Conservation (phyloP, 2,888 invertebrate species). For the Pomacea canaliculata region DNA sequence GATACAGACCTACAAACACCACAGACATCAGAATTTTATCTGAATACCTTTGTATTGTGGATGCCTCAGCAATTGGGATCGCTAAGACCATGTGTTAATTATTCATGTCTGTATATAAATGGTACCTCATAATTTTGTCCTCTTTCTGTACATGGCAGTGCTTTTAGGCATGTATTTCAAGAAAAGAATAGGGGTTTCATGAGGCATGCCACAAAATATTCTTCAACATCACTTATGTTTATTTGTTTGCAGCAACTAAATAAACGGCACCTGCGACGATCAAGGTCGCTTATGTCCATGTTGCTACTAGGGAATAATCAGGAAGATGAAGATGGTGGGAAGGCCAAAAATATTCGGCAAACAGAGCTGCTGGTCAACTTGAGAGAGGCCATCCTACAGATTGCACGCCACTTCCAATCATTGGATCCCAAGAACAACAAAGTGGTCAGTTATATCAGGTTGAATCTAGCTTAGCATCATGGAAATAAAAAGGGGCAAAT, state of each 20-base stretch:
- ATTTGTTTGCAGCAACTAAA: conserved; percentile 69
- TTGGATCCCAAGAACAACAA: conserved; percentile 85
- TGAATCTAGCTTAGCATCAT: background rate
- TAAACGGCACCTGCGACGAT: conserved; percentile 89
- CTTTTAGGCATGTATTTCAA: no score
- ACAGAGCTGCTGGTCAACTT: conserved; percentile 98
- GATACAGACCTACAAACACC: no score
- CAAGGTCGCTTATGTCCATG: conserved; percentile 89
- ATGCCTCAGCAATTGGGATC: no score
- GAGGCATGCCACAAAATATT: no score
- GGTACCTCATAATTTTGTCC: no score
- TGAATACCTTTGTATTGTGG: no score
- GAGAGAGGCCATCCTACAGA: conserved; percentile 93
- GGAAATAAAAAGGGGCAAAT: background rate
- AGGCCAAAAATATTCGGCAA: conserved; percentile 96
- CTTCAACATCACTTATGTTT: no score
- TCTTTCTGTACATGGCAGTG: no score
- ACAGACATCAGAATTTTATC: no score
- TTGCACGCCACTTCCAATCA: conserved; percentile 93
- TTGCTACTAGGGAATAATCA: conserved; percentile 74
- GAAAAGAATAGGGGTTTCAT: no score
- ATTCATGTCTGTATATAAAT: no score
- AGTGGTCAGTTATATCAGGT: conserved; percentile 53
- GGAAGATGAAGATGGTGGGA: conserved; percentile 77
- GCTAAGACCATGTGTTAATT: no score